Evolutionary conservation across 2,888 invertebrate species (phyloP), one percentile per base, ranked within the genome.

Genomic region (Andrena trimmerana): DNA sequence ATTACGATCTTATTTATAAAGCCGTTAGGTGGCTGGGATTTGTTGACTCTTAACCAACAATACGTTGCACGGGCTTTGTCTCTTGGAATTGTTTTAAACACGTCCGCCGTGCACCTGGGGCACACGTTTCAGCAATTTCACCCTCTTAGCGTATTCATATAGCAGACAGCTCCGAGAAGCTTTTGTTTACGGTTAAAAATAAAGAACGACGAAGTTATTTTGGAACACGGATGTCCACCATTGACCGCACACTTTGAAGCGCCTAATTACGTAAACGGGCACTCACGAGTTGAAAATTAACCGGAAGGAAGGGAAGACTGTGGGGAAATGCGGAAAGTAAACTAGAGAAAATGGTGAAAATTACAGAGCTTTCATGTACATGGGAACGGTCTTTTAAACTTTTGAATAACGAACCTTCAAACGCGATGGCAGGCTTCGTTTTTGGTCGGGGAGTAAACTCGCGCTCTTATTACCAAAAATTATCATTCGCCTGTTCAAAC

Each of bases 141-240:
- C 20, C 16, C 33, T 13, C 63, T 29, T 31, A 36, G 65, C 27
- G 54, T 72, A 71, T 68, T 27, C 67, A 29, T 33, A 50, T 27
- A 68, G 77, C 29, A 60, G 67, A 69, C 78, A 79, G 74, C 60
- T 59, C 13, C 13, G 29, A 48, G 69, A 62, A 74, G 76, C 42
- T 42, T 83, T 66, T 75, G 84, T 88, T 88, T 89, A 81, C 72
- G 63, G 69, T 88, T 89, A 87, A 91, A 90, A 88, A 91, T 91
- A 91, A 71, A 74, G 57, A 59, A 78, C 73, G 6, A 72, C 79
- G 72, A 79, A 84, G 83, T 78, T 91, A 90, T 91, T 91, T 90
- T 77, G 54, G 83, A 84, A 84, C 70, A 66, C 77, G 87, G 73
- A 75, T 82, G 83, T 86, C 62, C 80, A 70, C 68, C 77, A 77